Evolutionary conservation across 2,888 invertebrate genomes (phyloP).

Genomic region (Drosophila subquinaria): DNA sequence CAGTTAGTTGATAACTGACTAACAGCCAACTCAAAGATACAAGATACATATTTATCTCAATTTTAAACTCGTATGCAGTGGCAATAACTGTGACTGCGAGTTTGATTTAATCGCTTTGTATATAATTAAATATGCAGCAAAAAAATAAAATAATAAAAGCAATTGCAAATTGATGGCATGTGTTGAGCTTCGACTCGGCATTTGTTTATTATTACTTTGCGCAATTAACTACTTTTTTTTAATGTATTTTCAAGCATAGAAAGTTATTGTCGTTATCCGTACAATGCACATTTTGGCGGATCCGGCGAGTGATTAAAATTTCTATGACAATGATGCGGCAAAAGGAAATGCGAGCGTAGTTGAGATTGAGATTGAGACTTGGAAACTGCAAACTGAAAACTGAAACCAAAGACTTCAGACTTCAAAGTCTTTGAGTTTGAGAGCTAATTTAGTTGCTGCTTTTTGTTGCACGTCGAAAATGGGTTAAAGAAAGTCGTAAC

Average conservation of each 20-base stretch:
- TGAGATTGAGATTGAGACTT: constrained; percentile 29
- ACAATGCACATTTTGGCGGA: constrained; percentile 67
- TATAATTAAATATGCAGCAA: constrained; percentile 37
- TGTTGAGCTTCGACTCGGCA: constrained; percentile 53
- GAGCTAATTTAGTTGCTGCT: constrained; percentile 48
- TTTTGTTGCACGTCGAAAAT: constrained; percentile 42
- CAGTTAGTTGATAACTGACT: constrained; percentile 37
- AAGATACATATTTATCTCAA: constrained; percentile 6
- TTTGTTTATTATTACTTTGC: constrained; percentile 36
- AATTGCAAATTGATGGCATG: constrained; percentile 51
- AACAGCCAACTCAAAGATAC: not conserved
- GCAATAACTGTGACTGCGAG: constrained; percentile 23
- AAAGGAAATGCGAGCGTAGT: constrained; percentile 65
- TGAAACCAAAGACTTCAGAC: constrained; percentile 8
- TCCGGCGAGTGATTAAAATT: constrained; percentile 59
- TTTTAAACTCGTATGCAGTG: constrained; percentile 12
- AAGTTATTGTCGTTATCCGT: constrained; percentile 48
- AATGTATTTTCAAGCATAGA: constrained; percentile 41
- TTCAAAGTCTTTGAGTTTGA: constrained; percentile 11
- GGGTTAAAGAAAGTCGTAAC: constrained; percentile 77
- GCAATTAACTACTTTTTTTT: constrained; percentile 12
- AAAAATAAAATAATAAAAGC: constrained; percentile 22
- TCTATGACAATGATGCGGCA: constrained; percentile 64
- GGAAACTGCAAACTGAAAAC: not conserved
- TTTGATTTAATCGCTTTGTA: constrained; percentile 25